Conservation (phyloP, 2,888 invertebrate genomes). For the Volucella zonaria region DNA sequence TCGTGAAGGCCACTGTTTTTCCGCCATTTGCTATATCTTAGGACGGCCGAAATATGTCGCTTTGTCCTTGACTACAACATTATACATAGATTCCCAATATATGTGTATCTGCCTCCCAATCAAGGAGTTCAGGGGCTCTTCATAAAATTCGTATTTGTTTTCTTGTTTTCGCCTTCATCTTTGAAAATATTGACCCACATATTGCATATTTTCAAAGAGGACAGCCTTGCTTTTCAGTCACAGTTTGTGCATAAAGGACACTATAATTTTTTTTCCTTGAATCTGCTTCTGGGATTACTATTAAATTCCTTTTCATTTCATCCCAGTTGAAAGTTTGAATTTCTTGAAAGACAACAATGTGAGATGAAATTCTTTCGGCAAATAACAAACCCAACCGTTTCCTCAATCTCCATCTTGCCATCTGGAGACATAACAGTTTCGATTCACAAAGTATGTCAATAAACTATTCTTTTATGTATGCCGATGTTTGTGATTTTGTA, state of each 20-base stretch:
- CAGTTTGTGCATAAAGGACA: too few species aligned
- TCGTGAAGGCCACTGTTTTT: too few species aligned
- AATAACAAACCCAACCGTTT: slow-evolving; percentile 53
- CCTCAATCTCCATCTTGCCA: slow-evolving; percentile 59
- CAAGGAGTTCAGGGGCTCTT: too few species aligned
- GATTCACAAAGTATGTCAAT: slow-evolving; percentile 71
- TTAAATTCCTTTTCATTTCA: slow-evolving; percentile 30
- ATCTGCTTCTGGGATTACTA: too few species aligned
- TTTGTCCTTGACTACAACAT: too few species aligned
- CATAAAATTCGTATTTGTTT: too few species aligned
- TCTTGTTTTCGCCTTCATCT: too few species aligned
- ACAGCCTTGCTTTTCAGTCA: slow-evolving; percentile 35
- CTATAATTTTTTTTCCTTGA: neutral
- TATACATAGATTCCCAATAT: too few species aligned
- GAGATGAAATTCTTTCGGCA: slow-evolving; percentile 40
- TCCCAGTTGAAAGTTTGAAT: slow-evolving; percentile 41
- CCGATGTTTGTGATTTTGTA: too few species aligned
- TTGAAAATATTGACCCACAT: slow-evolving; percentile 65
- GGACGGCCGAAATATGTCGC: too few species aligned
- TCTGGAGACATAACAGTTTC: slow-evolving; percentile 63
- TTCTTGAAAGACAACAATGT: slow-evolving; percentile 47
- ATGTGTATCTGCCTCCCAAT: too few species aligned
- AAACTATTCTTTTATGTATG: slow-evolving; percentile 13
- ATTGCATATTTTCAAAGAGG: slow-evolving; percentile 28
- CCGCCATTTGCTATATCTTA: too few species aligned